phyloP scores from a whole-genome alignment of 2,888 invertebrate species.

The Agrochola lota region DNA sequence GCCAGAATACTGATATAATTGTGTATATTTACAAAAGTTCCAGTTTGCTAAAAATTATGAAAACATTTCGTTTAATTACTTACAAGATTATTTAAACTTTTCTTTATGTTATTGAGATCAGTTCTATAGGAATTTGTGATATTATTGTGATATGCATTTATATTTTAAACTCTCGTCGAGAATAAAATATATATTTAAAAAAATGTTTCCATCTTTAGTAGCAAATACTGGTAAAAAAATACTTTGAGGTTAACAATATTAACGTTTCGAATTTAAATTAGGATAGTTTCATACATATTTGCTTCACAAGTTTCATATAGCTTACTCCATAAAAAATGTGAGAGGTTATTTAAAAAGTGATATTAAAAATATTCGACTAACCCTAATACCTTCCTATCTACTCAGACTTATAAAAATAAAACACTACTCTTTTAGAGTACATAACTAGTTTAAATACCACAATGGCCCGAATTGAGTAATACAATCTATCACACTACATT shows the following conservation, averaged over 20 bases:
- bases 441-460: conserved; percentile 52
- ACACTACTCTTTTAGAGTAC: conserved; percentile 73
- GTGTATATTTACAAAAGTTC: conserved; percentile 31
- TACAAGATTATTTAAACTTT: neutral
- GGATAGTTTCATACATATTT: conserved; percentile 11
- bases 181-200: neutral
- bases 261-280: conserved; percentile 1
- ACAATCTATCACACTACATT: conserved; percentile 60
- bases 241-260: conserved; percentile 13
- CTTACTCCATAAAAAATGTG: conserved; percentile 12
- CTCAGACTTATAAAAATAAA: conserved; percentile 72
- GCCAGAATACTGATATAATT: conserved; percentile 48
- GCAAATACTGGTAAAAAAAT: conserved; percentile 41
- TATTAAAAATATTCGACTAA: conserved; percentile 53
- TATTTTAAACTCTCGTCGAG: neutral
- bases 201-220: conserved; percentile 5
- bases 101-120: conserved; percentile 22
- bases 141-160: conserved; percentile 38
- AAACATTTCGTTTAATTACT: neutral
- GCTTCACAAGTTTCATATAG: neutral
- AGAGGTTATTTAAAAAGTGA: conserved; percentile 26
- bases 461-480: conserved; percentile 57
- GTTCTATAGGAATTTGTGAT: conserved; percentile 14
- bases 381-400: conserved; percentile 50
- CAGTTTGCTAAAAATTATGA: conserved; percentile 21